Evolutionary conservation across 2,888 invertebrate species (phyloP).

Genomic region (Dascillus cervinus): DNA sequence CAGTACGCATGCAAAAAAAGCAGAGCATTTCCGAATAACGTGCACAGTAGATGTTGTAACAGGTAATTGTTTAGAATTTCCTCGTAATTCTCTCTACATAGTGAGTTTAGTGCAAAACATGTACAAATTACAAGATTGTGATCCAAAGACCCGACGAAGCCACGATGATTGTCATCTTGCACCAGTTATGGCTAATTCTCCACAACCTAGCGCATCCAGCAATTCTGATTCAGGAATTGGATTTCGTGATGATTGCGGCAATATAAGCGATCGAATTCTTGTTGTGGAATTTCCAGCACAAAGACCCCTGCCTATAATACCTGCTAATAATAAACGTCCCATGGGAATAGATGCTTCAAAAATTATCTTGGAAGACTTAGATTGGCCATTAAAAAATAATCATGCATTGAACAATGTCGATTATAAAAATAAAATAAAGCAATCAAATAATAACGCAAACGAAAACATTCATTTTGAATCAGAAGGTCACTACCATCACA

Average conservation of each 20-base stretch:
- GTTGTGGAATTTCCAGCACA: slow-evolving; percentile 64
- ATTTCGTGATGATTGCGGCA: slow-evolving; percentile 81
- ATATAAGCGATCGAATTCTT: slow-evolving; percentile 72
- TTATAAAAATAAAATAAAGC: slow-evolving; percentile 12
- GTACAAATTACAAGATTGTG: slow-evolving; percentile 55
- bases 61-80: slow-evolving; percentile 82
- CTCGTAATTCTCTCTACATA: slow-evolving; percentile 72
- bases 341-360: slow-evolving; percentile 34
- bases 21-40: slow-evolving; percentile 75
- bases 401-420: slow-evolving; percentile 7
- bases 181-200: slow-evolving; percentile 58
- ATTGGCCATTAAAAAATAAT: slow-evolving; percentile 26
- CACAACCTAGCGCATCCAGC: slow-evolving; percentile 83
- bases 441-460: slow-evolving; percentile 15
- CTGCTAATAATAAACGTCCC: slow-evolving; percentile 28
- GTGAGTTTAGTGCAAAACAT: slow-evolving; percentile 65
- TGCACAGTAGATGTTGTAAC: slow-evolving; percentile 74
- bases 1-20: slow-evolving; percentile 68
- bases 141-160: slow-evolving; percentile 18
- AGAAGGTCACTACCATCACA: slow-evolving; percentile 26
- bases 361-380: slow-evolving; percentile 27
- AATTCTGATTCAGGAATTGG: slow-evolving; percentile 95
- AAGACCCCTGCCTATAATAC: slow-evolving; percentile 27
- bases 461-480: slow-evolving; percentile 6
- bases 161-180: slow-evolving; percentile 45